Base-by-base conservation (phyloP, 2,888 invertebrate species). In the Orthosia gothica region DNA sequence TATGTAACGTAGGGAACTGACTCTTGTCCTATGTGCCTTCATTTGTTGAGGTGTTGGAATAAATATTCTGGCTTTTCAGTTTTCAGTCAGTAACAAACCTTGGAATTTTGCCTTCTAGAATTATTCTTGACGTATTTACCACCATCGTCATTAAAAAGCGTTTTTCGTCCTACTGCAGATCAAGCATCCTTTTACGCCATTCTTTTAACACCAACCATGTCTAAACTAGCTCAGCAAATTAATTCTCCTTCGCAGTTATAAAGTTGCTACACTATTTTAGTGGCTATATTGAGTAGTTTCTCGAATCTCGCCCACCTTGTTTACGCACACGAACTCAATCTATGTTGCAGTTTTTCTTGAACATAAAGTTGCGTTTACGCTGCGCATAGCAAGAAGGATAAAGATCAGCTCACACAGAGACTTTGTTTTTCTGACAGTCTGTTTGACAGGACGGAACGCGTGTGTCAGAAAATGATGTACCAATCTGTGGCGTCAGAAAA, bases 281-380 rank as follows among this genome's bases (percentile, higher is more conserved):
- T 50, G 15, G 45, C 32, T 32, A 61, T 45, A 55, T 59, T 45
- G 55, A 74, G 74, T 47, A 18, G 32, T 58, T 79, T 64, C 58
- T 59, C 5, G 59, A 45, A 59, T 20, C 40, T 70, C 81, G 81
- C 83, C 84, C 87, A 83, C 74, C 66, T 62, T 80, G 66, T 80
- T 80, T 65, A 79, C 58, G 15, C 74, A 85, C 82, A 80, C 79
- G 85, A 73, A 82, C 77, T 55, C 63, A 65, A 82, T 70, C 40
- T 76, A 57, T 67, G 82, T 81, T 86, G 85, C 70, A 81, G 86
- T 89, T 89, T 88, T 89, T 87, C 89, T 84, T 81, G 76, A 79
- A 81, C 82, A 74, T 84, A 71, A 83, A 74, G 78, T 81, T 79
- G 76, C 74, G 81, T 52, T 64, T 52, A 62, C 67, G 72, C 23